Percentiles rank a stretch among this genome's conserved stretches.
These are phyloP conservation scores for Lithophane ornitopus DNA, from an alignment of 2,888 invertebrate species.

Conservation along the genomic window DNA sequence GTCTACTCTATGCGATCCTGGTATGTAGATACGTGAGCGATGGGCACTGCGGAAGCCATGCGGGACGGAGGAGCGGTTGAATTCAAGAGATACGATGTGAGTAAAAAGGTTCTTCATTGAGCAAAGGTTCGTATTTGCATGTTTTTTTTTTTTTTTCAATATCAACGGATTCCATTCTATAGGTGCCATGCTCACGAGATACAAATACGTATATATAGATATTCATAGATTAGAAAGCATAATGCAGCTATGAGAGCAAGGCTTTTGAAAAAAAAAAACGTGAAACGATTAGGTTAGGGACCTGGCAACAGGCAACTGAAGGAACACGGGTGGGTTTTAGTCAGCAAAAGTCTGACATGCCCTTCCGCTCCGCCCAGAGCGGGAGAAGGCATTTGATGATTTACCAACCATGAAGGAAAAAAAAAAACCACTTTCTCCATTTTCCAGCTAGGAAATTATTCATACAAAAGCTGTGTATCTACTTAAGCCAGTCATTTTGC, in stretches of 20 bases:
- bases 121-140: conserved; percentile 35
- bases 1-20: conserved; percentile 56
- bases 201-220: too few relatives aligned
- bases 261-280: neutral
- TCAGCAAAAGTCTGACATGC: too few relatives aligned
- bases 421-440: conserved; percentile 3
- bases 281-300: too few relatives aligned
- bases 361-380: too few relatives aligned
- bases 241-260: neutral
- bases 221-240: neutral
- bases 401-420: too few relatives aligned
- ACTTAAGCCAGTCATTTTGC: conserved; percentile 31
- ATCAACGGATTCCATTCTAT: neutral
- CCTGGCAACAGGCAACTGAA: too few relatives aligned
- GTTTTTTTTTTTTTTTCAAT: conserved; percentile 23
- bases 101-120: conserved; percentile 15
- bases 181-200: neutral
- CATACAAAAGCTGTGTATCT: conserved; percentile 10
- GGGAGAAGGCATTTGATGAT: too few relatives aligned
- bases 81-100: conserved; percentile 40
- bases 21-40: conserved; percentile 56
- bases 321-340: too few relatives aligned
- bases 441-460: conserved; percentile 24
- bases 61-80: conserved; percentile 21
- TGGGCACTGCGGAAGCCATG: conserved; percentile 45